A percentile compares a stretch with the other conserved stretches of the same genome.
Conservation (phyloP, 2,797 vertebrate genomes). For the Triplophysa yarkandensis region DNA sequence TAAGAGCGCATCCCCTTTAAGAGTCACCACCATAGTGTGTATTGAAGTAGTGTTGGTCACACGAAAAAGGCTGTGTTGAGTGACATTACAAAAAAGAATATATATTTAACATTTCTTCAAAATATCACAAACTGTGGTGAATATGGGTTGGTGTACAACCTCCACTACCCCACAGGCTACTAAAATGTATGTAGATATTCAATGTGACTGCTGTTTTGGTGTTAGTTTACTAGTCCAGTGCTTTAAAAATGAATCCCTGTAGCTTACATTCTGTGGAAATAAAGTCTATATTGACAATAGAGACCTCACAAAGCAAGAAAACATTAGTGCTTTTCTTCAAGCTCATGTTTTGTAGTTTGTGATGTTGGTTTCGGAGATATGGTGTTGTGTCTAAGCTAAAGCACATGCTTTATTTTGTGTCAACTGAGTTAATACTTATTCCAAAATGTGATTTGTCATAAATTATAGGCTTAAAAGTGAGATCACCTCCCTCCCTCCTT, state of each 20-base stretch:
- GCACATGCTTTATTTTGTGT: background rate
- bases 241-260: background rate
- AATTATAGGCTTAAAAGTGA: background rate
- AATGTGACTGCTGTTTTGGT: background rate
- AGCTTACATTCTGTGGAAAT: background rate
- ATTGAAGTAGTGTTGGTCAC: too few species aligned
- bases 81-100: too few species aligned
- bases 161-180: too few species aligned
- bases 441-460: background rate
- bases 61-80: too few species aligned
- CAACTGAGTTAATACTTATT: background rate
- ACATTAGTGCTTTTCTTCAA: background rate
- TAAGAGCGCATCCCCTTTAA: too few species aligned
- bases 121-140: too few species aligned
- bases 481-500: background rate
- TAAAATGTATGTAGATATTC: background rate
- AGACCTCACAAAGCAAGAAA: background rate
- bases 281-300: background rate
- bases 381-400: background rate
- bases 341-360: background rate
- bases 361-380: background rate
- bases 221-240: background rate
- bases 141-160: too few species aligned
- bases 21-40: too few species aligned
- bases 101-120: too few species aligned